Percentiles rank a stretch among this genome's conserved stretches.
phyloP scores from a whole-genome alignment of 92 coral and sea anemone species.

The Heliopora coerulea region DNA sequence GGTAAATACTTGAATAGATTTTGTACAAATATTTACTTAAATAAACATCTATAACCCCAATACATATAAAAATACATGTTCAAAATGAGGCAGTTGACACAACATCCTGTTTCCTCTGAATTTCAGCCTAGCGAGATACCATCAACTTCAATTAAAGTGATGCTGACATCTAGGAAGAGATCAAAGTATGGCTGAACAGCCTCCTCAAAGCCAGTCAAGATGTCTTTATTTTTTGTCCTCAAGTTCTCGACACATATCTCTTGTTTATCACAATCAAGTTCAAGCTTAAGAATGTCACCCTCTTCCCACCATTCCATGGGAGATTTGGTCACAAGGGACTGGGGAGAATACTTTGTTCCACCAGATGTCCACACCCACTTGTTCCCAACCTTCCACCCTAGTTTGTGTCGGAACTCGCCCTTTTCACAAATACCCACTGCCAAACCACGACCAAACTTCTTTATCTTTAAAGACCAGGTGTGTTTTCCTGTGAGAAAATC shows the following conservation, averaged over 20 bases:
- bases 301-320: constrained; percentile 43
- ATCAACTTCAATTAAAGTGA: constrained; percentile 32
- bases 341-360: constrained; percentile 33
- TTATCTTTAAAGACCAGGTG: constrained; percentile 28
- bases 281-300: constrained; percentile 27
- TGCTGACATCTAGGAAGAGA: constrained; percentile 37
- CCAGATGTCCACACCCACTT: constrained; percentile 47
- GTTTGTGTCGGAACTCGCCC: constrained; percentile 19
- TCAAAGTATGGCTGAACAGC: constrained; percentile 41
- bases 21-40: too few species aligned
- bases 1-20: too few species aligned
- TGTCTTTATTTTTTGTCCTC: constrained; percentile 15
- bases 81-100: too few species aligned
- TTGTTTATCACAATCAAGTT: constrained; percentile 43
- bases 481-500: constrained; percentile 35
- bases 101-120: too few species aligned
- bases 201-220: constrained; percentile 27
- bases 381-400: constrained; percentile 41
- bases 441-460: constrained; percentile 33
- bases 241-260: constrained; percentile 27
- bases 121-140: too few species aligned
- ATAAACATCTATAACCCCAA: too few species aligned
- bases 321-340: constrained; percentile 32
- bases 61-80: too few species aligned
- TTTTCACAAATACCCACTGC: constrained; percentile 26